Evolutionary conservation across 1,140 invertebrate species (phyloP), one percentile per base, ranked within the genome.

Genomic region (Ladona fulva): DNA sequence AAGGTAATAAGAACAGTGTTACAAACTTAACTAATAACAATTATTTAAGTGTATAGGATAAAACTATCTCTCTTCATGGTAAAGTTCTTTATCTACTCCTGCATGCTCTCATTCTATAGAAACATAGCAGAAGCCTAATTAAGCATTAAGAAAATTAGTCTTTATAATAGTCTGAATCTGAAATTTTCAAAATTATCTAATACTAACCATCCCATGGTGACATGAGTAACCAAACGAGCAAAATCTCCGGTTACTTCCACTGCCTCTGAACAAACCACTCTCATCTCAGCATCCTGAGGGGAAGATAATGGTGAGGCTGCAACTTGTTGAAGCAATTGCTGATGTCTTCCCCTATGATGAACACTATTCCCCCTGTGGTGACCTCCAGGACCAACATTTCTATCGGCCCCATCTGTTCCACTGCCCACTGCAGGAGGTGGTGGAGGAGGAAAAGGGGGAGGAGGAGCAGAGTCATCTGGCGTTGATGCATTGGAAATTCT

Each of bases 191-290:
- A 37, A 8, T 5, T 37, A 5, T 37, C 29, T 37, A 1, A 37
- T 52, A 76, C 79, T 80, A 78, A 83, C 82, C 82, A 83, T 76
- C 81, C 82, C 16, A 77, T 76, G 0, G 82, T 83, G 22, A 80
- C 79, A 77, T 83, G 82, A 22, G 82, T 77, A 24, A 83, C 78
- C 14, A 83, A 73, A 73, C 25, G 74, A 0, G 74, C 74, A 22
- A 74, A 24, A 8, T 78, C 78, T 25, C n/a, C 25, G 0, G 78
- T 52, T 25, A 76, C 74, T 11, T 78, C 29, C n/a, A 42, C 42
- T 25, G 25, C 74, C n/a, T 78, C 78, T 25, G 42, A 77, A 37
- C 78, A 78, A 44, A 78, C 42, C 12, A 78, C 78, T 59, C 78
- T 16, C 78, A 76, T 78, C 24, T 78, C 78, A 19, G 24, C 24